Conservation (phyloP, 1,140 invertebrate genomes). For the Mizuhopecten yessoensis region DNA sequence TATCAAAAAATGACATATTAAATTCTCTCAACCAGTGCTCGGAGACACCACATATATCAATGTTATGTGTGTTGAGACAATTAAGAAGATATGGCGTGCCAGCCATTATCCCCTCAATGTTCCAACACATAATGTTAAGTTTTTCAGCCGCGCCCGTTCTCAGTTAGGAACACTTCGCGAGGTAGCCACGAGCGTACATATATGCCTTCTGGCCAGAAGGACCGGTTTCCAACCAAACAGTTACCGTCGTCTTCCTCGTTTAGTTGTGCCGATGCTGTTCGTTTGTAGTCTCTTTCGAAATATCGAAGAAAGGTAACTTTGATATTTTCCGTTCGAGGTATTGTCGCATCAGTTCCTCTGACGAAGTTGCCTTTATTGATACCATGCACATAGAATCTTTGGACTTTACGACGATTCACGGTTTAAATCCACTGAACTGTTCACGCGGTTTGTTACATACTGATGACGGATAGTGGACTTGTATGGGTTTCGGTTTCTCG, state of each 20-base stretch:
- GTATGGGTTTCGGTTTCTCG: background rate
- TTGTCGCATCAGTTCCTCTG: background rate
- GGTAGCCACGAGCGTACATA: no score
- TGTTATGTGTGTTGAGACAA: background rate
- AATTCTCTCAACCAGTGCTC: background rate
- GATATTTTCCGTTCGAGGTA: no score
- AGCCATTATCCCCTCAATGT: background rate
- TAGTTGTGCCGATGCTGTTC: no score
- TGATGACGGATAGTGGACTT: background rate
- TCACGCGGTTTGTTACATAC: background rate
- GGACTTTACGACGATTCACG: background rate
- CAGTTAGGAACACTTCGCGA: no score
- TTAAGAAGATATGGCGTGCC: background rate
- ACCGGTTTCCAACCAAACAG: no score
- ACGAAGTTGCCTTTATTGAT: background rate
- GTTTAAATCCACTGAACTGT: background rate
- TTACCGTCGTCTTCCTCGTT: no score
- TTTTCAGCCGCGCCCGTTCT: no score
- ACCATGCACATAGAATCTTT: background rate
- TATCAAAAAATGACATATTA: background rate
- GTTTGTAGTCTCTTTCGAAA: no score
- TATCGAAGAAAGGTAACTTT: no score
- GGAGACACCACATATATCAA: background rate
- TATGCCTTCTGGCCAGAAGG: no score
- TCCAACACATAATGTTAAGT: no score